Evolutionary conservation across 1,140 invertebrate genomes (phyloP).

Genomic region (Hyposmocoma kahamanoa): DNA sequence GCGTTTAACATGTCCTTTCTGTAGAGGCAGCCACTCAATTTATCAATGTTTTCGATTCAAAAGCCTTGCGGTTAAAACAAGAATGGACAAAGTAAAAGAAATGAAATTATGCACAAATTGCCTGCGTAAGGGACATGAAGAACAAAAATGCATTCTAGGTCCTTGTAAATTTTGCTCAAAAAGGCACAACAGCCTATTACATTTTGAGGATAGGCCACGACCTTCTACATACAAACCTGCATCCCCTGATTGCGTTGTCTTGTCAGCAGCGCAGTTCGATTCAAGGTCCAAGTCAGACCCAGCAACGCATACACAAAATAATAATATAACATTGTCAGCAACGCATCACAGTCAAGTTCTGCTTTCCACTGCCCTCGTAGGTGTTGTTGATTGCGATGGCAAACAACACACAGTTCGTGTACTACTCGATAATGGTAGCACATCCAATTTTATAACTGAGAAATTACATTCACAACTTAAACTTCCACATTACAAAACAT

Average conservation of each 20-base stretch:
- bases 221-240: background rate
- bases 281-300: background rate
- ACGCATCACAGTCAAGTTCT: background rate
- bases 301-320: background rate
- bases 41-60: constrained; percentile 6
- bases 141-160: background rate
- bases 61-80: background rate
- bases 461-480: background rate
- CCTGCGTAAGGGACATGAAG: background rate
- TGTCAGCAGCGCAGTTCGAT: background rate
- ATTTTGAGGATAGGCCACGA: background rate
- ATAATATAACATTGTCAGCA: constrained; percentile 1
- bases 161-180: background rate
- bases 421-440: background rate
- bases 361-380: background rate
- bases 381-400: background rate
- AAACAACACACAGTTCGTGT: background rate
- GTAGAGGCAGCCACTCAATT: background rate
- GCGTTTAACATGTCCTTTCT: background rate
- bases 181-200: background rate
- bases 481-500: background rate
- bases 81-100: background rate
- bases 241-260: background rate
- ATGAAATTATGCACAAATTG: constrained; percentile 2
- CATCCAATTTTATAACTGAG: constrained; percentile 1